A percentile compares a stretch with the other conserved stretches of the same genome.
These are phyloP conservation scores for Melipona bicolor DNA, from an alignment of 2,888 invertebrate genomes.

Conservation along the genomic window DNA sequence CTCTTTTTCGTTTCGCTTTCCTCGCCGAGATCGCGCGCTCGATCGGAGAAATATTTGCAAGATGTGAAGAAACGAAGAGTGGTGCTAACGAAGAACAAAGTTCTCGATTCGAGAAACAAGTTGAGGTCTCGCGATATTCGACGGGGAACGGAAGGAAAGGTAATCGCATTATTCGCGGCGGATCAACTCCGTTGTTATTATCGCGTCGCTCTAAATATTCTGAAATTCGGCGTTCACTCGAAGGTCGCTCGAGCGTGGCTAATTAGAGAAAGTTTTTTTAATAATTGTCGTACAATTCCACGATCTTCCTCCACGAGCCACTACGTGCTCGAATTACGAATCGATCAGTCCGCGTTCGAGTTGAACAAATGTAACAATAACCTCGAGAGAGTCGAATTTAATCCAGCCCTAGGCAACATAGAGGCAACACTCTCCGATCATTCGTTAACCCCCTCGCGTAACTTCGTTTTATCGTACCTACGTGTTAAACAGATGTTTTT, in stretches of 20 bases:
- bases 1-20: background rate
- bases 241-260: slow-evolving; percentile 46
- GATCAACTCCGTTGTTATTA: slow-evolving; percentile 21
- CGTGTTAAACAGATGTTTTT: background rate
- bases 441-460: background rate
- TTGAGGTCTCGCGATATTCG: background rate
- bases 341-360: background rate
- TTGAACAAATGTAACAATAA: slow-evolving; percentile 4
- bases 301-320: background rate
- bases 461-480: background rate
- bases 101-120: background rate
- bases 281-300: slow-evolving; percentile 42
- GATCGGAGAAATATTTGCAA: slow-evolving; percentile 60
- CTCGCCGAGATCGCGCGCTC: background rate
- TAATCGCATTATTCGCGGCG: background rate
- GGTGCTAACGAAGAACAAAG: too few relatives aligned
- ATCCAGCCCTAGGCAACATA: background rate
- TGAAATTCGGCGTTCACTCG: slow-evolving; percentile 27
- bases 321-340: slow-evolving; percentile 23
- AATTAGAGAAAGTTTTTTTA: slow-evolving; percentile 52
- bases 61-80: too few relatives aligned
- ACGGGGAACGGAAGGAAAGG: background rate
- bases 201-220: slow-evolving; percentile 39
- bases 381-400: slow-evolving; percentile 1
- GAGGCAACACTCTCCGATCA: background rate